Base-by-base conservation (phyloP, 2,113 vertebrate genomes). In the Aegithalos caudatus region DNA sequence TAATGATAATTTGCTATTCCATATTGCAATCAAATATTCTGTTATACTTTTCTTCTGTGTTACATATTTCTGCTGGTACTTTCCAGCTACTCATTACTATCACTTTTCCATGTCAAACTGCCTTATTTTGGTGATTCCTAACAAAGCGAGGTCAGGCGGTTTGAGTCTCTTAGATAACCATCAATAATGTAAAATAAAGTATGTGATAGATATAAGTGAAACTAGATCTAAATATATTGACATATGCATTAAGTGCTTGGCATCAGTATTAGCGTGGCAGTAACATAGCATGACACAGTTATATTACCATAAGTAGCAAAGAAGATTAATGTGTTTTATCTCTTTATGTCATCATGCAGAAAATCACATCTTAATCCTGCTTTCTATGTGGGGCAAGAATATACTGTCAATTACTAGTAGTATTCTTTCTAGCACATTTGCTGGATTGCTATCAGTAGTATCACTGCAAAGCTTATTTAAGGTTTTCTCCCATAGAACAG, bases 241-340 rank as follows among this genome's bases (percentile, higher is more conserved):
- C 5, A 11, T 44, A 45, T 29, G 23, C 22, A 57, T 65, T 86
- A 83, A 86, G 61, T 60, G 18, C 44, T 81, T 92, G 77, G 56
- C 65, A 81, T 74, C 44, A 51, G 47, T 54, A 81, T 87, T 81
- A 89, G 61, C 3, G 8, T 50, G 73, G 73, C 37, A 80, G 37
- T 38, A 64, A 69, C 66, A 96, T 87, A 85, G 61, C 31, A 89
- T 38, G 57, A 84, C 62, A 64, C 28, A 69, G 40, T 84, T 82
- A 57, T 35, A 91, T 66, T 94, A 85, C 47, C 23, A 21, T 73
- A 84, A 82, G 86, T 35, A 91, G 50, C 70, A 95, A 84, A 90
- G 88, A 94, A 91, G 84, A 95, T 96, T 80, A 94, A 85, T 91
- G 35, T 71, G 6, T 53, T 95, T 89, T 94, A 91, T 95, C 78